Base-by-base conservation (phyloP, 2,797 vertebrate genomes). In the Peromyscus attwateri region DNA sequence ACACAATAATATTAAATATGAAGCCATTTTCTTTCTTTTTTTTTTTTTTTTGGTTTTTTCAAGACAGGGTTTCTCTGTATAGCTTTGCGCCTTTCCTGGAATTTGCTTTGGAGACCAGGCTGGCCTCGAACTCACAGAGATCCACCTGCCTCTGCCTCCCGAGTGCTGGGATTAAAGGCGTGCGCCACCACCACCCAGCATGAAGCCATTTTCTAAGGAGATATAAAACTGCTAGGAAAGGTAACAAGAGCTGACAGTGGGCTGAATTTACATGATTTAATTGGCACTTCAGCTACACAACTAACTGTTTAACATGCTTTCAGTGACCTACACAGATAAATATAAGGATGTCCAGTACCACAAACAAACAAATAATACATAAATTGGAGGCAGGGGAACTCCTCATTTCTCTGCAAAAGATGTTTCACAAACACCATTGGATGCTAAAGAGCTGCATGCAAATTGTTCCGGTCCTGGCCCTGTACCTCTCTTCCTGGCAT, bases 311-410 rank as follows among this genome's bases (percentile, higher is more conserved):
- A 87, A 71, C 3, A 3, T 82, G 88, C 66, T 95, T 87, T 82
- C 70, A 76, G 97, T 96, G 73, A 91, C 37, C 81, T 85, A 76
- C 31, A 95, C 76, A 87, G 31, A 93, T 64, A 94, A 94, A 87
- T 81, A 62, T 21, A 52, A 85, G 66, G 46, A 81, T 81, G 25
- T 21, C 3, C 13, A 64, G 70, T 21, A 71, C 70, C 70, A 57
- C 6, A 73, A 40, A 73, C 37, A 73, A 40, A 40, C 21, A 73
- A 23, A 73, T n/a, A 7, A n/a, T 31, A 73, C 19, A 43, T 40
- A n/a, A 4, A n/a, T 7, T 57, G 17, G 49, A 25, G 13, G 23
- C 17, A 11, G 1, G 25, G 16, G 17, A 73, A 21, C 11, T 46
- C 14, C 29, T 89, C 11, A 49, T 7, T 94, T 43, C 4, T 93